A percentile compares a stretch with the other conserved stretches of the same genome.
These are phyloP conservation scores for Aphidius ervi DNA, from an alignment of 1,140 invertebrate genomes.

Conservation along the genomic window DNA sequence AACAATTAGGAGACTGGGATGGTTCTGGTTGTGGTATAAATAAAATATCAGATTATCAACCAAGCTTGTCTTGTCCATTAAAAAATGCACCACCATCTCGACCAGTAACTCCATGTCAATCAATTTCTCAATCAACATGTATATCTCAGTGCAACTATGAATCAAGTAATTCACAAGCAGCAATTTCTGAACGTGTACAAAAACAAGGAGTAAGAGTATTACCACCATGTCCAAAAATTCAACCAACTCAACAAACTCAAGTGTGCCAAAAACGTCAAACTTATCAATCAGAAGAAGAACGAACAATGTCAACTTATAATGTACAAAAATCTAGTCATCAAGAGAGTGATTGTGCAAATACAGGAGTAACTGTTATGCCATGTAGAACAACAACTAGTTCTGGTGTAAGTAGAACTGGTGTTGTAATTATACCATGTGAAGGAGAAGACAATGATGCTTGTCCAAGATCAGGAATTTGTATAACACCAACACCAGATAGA, in stretches of 20 bases:
- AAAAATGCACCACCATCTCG: no score
- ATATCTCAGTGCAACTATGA: no score
- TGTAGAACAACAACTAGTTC: slow-evolving; percentile 41
- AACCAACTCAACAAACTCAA: slow-evolving; percentile 22
- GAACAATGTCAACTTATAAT: slow-evolving; percentile 18
- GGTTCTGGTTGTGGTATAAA: slow-evolving; percentile 34
- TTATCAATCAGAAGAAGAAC: slow-evolving; percentile 32
- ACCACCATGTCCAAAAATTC: slow-evolving; percentile 26
- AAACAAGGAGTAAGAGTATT: slow-evolving; percentile 33
- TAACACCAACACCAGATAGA: slow-evolving; percentile 42
- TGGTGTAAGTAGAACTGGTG: slow-evolving; percentile 36
- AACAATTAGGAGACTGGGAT: not conserved
- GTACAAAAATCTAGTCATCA: slow-evolving; percentile 1
- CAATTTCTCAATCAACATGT: no score
- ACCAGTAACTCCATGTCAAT: no score
- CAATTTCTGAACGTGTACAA: slow-evolving; percentile 33
- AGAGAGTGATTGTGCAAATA: slow-evolving; percentile 36
- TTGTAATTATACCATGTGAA: slow-evolving; percentile 46
- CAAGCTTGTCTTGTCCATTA: slow-evolving; percentile 31
- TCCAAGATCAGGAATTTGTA: slow-evolving; percentile 38
- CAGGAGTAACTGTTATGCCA: slow-evolving; percentile 44
- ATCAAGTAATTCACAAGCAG: slow-evolving; percentile 15
- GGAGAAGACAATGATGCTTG: slow-evolving; percentile 27
- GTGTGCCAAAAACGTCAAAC: slow-evolving; percentile 36
- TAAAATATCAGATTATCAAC: slow-evolving; percentile 27